Evolutionary conservation across 2,888 invertebrate species (phyloP).

Genomic region (Cyclophora albipunctata): DNA sequence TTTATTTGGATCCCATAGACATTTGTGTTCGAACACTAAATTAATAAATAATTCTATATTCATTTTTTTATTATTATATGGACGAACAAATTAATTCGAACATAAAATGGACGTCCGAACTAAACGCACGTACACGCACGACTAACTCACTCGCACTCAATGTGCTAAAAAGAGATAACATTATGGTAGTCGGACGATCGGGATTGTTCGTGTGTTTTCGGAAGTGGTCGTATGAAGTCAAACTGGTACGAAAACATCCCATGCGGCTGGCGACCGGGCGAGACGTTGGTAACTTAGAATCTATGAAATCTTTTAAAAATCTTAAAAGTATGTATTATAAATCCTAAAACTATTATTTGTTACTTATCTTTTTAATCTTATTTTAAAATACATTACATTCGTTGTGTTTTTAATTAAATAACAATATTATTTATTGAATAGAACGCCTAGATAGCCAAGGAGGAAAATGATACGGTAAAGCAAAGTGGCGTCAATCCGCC

Average conservation of each 20-base stretch:
- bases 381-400: too few species aligned
- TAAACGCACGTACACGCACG: constrained; percentile 7
- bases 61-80: constrained; percentile 1
- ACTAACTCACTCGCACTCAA: constrained; percentile 3
- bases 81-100: constrained; percentile 4
- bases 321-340: too few species aligned
- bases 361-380: too few species aligned
- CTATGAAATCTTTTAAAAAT: too few species aligned
- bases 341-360: too few species aligned
- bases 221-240: neutral
- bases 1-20: constrained; percentile 11
- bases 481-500: constrained; percentile 37
- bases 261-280: too few species aligned
- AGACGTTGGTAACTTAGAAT: too few species aligned
- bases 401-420: too few species aligned
- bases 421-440: too few species aligned
- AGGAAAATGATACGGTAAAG: too few species aligned
- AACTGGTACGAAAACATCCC: too few species aligned
- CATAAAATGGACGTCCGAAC: neutral
- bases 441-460: too few species aligned
- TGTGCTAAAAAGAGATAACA: neutral
- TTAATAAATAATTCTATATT: constrained; percentile 1
- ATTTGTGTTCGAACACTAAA: constrained; percentile 3
- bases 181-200: neutral
- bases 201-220: neutral